A percentile compares a stretch with the other conserved stretches of the same genome.
These are phyloP conservation scores for Micrasema minimum DNA, from an alignment of 1,140 invertebrate species.

Conservation along the genomic window DNA sequence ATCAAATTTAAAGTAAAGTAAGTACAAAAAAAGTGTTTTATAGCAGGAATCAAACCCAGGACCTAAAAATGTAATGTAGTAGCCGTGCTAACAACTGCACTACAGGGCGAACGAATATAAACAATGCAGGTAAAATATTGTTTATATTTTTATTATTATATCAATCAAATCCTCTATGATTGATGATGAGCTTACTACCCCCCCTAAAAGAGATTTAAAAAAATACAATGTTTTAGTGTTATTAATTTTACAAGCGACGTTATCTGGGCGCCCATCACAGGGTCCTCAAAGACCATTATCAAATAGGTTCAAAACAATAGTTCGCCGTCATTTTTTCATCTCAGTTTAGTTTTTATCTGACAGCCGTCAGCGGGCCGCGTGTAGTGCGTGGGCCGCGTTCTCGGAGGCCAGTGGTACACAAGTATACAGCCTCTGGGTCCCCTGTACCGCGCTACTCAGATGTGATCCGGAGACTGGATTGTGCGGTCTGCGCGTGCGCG, in stretches of 20 bases:
- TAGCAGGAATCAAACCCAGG: too few relatives aligned
- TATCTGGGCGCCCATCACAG: conserved; percentile 16
- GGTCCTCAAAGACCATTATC: conserved; percentile 23
- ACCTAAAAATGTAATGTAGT: too few relatives aligned
- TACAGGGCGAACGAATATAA: not conserved
- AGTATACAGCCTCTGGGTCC: too few relatives aligned
- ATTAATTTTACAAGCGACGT: conserved; percentile 12
- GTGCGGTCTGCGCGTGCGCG: conserved; percentile 32
- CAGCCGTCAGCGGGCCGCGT: conserved; percentile 16
- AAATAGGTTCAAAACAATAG: conserved; percentile 26
- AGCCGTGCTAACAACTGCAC: too few relatives aligned
- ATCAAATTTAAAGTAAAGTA: too few relatives aligned
- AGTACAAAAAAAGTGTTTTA: too few relatives aligned
- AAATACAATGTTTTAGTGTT: not conserved
- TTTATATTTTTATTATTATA: not conserved
- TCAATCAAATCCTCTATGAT: not conserved
- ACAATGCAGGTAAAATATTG: not conserved
- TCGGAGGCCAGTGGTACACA: not conserved
- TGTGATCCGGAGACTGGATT: conserved; percentile 23
- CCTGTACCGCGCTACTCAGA: conserved; percentile 5
- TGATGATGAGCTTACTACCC: not conserved
- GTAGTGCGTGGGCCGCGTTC: conserved; percentile 15
- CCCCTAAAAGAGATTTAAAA: not conserved
- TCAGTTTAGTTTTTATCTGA: conserved; percentile 33
- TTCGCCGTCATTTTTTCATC: conserved; percentile 24